A percentile compares a stretch with the other conserved stretches of the same genome.
Evolutionary conservation across 1,140 invertebrate genomes (phyloP).

Genomic region (Phocides pigmalion): DNA sequence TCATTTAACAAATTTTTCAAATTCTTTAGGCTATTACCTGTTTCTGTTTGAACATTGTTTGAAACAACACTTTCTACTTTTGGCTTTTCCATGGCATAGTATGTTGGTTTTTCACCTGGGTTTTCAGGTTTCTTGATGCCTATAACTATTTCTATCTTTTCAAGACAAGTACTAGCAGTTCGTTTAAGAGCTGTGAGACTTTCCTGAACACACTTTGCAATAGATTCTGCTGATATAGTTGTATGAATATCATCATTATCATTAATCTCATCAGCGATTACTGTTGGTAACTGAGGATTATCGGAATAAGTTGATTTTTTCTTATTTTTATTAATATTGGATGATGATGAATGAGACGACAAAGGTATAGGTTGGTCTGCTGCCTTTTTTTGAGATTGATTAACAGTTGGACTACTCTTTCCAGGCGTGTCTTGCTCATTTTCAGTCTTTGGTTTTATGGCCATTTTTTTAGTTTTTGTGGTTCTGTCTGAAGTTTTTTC

Average conservation of each 20-base stretch:
- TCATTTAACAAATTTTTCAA: conserved; percentile 35
- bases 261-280: not conserved
- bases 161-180: conserved; percentile 30
- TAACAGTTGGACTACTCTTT: not conserved
- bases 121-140: conserved; percentile 39
- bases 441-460: not conserved
- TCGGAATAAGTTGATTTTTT: not conserved
- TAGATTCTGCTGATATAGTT: conserved; percentile 33
- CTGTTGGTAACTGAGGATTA: not conserved
- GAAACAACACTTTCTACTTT: not conserved
- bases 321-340: not conserved
- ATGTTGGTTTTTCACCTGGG: conserved; percentile 39
- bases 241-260: conserved; percentile 17
- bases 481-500: conserved; percentile 11
- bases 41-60: conserved; percentile 22
- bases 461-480: not conserved
- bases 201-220: conserved; percentile 38
- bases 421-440: not conserved
- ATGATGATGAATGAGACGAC: not conserved
- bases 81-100: conserved; percentile 38
- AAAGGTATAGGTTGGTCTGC: not conserved
- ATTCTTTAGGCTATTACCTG: conserved; percentile 29
- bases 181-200: conserved; percentile 38
- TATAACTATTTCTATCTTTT: conserved; percentile 42
- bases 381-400: not conserved